A percentile compares a stretch with the other conserved stretches of the same genome.
These are phyloP conservation scores for Galaxea fascicularis DNA, from an alignment of 92 coral and sea anemone species.

Conservation along the genomic window DNA sequence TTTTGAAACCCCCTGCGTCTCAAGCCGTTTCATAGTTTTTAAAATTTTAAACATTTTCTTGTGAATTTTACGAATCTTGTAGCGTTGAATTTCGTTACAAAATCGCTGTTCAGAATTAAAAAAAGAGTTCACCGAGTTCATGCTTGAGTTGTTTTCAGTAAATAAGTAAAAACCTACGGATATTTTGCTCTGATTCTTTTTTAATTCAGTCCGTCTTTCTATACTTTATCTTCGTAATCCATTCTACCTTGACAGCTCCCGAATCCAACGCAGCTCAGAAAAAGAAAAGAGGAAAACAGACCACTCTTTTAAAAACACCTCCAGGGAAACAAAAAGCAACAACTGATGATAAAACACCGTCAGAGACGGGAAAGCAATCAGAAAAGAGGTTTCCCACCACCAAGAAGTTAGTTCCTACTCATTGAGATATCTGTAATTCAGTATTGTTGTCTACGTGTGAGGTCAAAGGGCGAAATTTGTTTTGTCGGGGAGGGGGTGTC, in stretches of 20 bases:
- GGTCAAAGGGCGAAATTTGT: no score
- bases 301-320: slow-evolving; percentile 72
- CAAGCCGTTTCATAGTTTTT: no score
- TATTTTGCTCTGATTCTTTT: neutral
- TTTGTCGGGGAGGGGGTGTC: no score
- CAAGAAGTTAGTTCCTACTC: slow-evolving; percentile 35
- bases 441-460: neutral
- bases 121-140: no score
- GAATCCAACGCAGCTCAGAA: slow-evolving; percentile 64
- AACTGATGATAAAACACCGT: slow-evolving; percentile 25
- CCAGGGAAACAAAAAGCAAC: slow-evolving; percentile 49
- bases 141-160: no score
- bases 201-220: neutral
- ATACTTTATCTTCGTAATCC: no score
- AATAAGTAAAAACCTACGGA: no score
- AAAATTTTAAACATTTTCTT: no score
- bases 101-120: no score
- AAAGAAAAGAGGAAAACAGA: slow-evolving; percentile 86
- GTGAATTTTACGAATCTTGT: no score
- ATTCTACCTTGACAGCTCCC: slow-evolving; percentile 62
- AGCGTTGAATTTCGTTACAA: no score
- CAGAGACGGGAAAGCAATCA: slow-evolving; percentile 6
- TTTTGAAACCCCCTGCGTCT: no score
- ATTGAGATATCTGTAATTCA: neutral
- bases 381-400: slow-evolving; percentile 23